Conservation (phyloP, 2,888 invertebrate genomes). For the Uropetala carovei region DNA sequence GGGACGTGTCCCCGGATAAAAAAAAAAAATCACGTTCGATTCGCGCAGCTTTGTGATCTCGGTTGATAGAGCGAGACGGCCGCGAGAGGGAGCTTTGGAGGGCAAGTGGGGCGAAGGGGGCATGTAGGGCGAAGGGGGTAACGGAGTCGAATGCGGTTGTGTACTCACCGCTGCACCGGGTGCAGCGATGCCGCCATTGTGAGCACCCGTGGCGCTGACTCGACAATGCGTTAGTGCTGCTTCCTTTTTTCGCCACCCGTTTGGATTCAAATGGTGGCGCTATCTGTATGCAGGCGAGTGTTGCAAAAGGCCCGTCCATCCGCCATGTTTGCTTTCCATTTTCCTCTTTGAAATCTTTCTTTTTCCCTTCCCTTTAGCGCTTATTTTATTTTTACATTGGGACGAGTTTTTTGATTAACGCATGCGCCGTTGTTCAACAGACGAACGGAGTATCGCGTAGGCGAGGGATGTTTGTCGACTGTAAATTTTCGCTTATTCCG, state of each 20-base stretch:
- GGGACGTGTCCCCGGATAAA: background rate
- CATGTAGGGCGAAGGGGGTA: background rate
- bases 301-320: slow-evolving; percentile 25
- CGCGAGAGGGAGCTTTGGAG: too few relatives aligned
- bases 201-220: background rate
- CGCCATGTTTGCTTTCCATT: slow-evolving; percentile 25
- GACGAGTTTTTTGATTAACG: slow-evolving; percentile 35
- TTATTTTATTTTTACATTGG: background rate
- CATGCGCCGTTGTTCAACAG: background rate
- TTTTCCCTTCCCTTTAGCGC: background rate
- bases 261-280: background rate
- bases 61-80: background rate
- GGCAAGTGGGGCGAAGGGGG: too few relatives aligned
- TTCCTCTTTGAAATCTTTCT: background rate
- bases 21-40: slow-evolving; percentile 4
- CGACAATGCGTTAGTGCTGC: background rate
- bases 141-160: slow-evolving; percentile 15
- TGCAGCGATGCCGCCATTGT: background rate
- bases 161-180: slow-evolving; percentile 17
- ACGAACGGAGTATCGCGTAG: background rate
- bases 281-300: background rate
- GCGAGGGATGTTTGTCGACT: background rate
- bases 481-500: slow-evolving; percentile 27
- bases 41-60: slow-evolving; percentile 28
- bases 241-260: slow-evolving; percentile 8